Evolutionary conservation across 2,113 vertebrate species (phyloP), one percentile per base, ranked within the genome.

Genomic region (Macaca nemestrina): DNA sequence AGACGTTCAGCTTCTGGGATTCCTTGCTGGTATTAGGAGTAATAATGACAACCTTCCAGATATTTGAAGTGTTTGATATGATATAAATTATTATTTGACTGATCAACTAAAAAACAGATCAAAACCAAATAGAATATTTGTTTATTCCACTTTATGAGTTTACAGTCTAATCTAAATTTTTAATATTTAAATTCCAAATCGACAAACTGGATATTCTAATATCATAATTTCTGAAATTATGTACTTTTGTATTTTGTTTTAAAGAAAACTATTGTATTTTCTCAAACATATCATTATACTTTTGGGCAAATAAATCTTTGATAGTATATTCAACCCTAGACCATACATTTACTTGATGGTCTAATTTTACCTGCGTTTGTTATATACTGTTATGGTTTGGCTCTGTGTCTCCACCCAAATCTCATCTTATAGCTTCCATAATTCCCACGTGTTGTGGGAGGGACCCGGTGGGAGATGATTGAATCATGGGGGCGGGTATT

Each of bases 241-340:
- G 5, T 5, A 57, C n/a, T 40, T 70, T 88, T 4, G 32, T 88
- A 48, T 38, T 73, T 93, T 84, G 67, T 86, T 97, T 97, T 94
- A 85, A 95, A 96, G 88, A 73, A 94, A 88, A 98, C 83, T 48
- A 96, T 97, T 85, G 83, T 86, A 61, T 90, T 61, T 88, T 81
- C 0, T 0, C 73, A 97, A 87, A 68, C 82, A 14, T 40, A 88
- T 67, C 48, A 97, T 61, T 81, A 72, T 87, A 94, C 79, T 97
- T 90, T 94, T 40, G 78, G 84, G 89, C 94, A 97, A 90, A 92
- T 84, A 0, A 79, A 88, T 75, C 94, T 57, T 48, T 78, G 32
- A 68, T 5, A 57, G 32, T 4, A 25, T 17, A 64, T 79, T 82
- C 40, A 52, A 32, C 23, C 25, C 43, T 18, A 45, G 14, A 67